Conservation (phyloP, 1,140 invertebrate genomes). For the Nebria ingens region DNA sequence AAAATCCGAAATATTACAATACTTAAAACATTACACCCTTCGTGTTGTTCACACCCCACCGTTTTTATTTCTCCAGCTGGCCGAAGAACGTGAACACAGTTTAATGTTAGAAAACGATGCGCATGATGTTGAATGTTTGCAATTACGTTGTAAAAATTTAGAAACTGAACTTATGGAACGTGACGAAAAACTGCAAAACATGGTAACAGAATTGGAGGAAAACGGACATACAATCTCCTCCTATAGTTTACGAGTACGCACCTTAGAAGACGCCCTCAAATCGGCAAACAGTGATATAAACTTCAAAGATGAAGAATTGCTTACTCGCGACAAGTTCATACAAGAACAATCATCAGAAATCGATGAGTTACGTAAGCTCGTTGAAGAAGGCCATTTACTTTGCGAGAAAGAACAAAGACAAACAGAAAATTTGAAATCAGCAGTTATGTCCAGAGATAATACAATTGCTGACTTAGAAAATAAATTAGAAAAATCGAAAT, state of each 20-base stretch:
- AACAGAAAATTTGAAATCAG: conserved; percentile 12
- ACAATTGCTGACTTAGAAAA: conserved; percentile 22
- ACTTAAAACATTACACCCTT: too few species aligned
- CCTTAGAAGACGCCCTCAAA: conserved; percentile 14
- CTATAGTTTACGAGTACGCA: conserved; percentile 9
- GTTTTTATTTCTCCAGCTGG: conserved; percentile 5
- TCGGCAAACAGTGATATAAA: conserved; percentile 12
- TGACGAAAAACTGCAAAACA: conserved; percentile 8
- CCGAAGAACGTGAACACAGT: conserved; percentile 4
- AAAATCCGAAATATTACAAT: too few species aligned
- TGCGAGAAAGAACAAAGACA: conserved; percentile 17
- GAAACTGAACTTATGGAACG: neutral
- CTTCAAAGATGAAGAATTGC: neutral
- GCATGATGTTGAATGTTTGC: neutral
- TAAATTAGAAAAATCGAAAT: conserved; percentile 22
- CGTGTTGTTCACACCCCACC: too few species aligned
- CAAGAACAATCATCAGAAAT: conserved; percentile 1
- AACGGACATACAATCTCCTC: neutral
- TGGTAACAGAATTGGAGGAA: neutral
- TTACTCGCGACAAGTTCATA: neutral
- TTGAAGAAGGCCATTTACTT: neutral
- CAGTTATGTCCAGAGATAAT: conserved; percentile 20
- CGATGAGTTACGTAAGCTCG: neutral
- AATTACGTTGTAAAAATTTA: neutral
- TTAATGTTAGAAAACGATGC: neutral